phyloP scores from a whole-genome alignment of 2,113 vertebrate genomes.

The Cyphomyrus discorhynchus region DNA sequence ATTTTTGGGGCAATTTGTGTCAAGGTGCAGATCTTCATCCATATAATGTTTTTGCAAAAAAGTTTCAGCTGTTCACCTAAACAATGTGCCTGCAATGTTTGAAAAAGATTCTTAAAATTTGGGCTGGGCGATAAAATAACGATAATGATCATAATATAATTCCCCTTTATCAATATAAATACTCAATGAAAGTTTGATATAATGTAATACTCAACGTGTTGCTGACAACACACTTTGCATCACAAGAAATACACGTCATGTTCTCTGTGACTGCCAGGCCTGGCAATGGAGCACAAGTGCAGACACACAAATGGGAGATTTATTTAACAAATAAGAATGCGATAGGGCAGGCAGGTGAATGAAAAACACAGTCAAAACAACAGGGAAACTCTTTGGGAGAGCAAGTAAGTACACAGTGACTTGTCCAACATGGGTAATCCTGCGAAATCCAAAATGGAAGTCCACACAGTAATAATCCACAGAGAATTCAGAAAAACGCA shows the following conservation, averaged over 20 bases:
- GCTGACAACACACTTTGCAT: background rate
- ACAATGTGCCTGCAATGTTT: background rate
- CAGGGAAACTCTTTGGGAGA: no score
- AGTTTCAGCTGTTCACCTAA: no score
- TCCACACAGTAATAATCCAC: no score
- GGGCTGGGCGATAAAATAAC: background rate
- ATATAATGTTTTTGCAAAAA: no score
- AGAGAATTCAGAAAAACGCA: no score
- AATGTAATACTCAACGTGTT: background rate
- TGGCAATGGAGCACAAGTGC: background rate
- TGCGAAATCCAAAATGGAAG: no score
- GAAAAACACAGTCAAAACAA: background rate
- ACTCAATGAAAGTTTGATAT: background rate
- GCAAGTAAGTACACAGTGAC: no score
- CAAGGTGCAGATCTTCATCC: no score
- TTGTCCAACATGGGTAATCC: no score
- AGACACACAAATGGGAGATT: background rate
- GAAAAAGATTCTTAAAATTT: background rate
- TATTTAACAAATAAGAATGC: background rate
- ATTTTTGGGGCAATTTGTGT: no score
- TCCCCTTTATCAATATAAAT: background rate
- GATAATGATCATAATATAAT: background rate
- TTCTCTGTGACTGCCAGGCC: background rate
- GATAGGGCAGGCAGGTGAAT: background rate
- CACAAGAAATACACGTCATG: background rate